These are phyloP conservation scores for Solenodon paradoxus DNA, from an alignment of 2,113 vertebrate genomes.

Conservation along the genomic window DNA sequence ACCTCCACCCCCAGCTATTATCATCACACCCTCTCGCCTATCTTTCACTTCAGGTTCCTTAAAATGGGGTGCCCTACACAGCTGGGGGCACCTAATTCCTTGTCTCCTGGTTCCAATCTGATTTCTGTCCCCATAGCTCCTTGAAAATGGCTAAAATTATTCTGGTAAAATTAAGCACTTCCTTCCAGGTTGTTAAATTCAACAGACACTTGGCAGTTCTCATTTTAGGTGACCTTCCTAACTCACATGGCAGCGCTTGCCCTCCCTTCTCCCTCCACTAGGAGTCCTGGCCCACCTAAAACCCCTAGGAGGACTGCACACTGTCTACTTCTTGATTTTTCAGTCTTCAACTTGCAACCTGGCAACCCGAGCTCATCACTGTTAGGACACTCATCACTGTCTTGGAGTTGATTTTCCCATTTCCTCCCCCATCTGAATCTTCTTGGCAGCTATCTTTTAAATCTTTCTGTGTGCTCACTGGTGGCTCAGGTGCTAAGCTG, in stretches of 20 bases:
- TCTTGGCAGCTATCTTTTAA: background rate
- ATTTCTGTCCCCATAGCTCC: background rate
- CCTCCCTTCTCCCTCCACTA: no score
- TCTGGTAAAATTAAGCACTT: background rate
- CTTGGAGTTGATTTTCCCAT: background rate
- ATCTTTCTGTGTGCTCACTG: no score
- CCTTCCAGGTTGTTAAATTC: background rate
- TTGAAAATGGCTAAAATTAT: background rate
- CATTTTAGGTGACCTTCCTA: background rate
- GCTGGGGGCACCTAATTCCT: background rate
- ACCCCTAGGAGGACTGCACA: background rate
- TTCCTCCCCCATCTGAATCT: background rate
- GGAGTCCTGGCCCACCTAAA: background rate
- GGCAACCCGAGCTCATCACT: background rate
- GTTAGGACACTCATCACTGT: accelerated
- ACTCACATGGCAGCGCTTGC: background rate
- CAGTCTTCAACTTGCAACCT: background rate
- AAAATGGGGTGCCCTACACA: background rate
- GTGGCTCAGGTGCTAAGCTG: no score
- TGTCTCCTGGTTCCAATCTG: background rate
- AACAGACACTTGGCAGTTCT: background rate
- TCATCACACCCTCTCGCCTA: background rate
- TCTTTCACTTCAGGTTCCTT: background rate
- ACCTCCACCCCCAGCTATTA: background rate
- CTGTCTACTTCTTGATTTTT: background rate